Evolutionary conservation across 1,140 invertebrate species (phyloP).

Genomic region (Cotesia vestalis): DNA sequence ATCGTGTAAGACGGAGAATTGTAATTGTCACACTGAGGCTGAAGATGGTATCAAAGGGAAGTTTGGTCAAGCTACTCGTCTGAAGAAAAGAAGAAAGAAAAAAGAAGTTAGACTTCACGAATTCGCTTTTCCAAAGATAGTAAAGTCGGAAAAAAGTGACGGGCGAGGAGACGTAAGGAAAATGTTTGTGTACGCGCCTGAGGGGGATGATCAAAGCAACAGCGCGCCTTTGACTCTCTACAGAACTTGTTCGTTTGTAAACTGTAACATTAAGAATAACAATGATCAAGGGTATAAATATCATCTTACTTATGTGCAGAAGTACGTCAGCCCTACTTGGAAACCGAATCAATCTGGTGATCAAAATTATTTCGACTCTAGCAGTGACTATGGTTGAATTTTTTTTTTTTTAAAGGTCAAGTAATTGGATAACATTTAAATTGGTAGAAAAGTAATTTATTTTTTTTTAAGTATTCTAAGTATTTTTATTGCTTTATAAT

Average conservation of each 20-base stretch:
- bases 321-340: slow-evolving; percentile 47
- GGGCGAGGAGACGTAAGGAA: slow-evolving; percentile 37
- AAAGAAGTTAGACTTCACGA: slow-evolving; percentile 14
- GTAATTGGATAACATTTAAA: no score
- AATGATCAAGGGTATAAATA: slow-evolving; percentile 46
- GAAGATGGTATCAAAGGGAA: no score
- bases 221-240: slow-evolving; percentile 49
- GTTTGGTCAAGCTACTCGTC: not conserved
- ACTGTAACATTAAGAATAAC: slow-evolving; percentile 46
- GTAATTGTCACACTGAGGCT: not conserved
- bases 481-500: no score
- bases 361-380: not conserved
- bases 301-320: slow-evolving; percentile 51
- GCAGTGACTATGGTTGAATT: slow-evolving; percentile 38
- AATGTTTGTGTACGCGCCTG: slow-evolving; percentile 52
- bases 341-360: slow-evolving; percentile 33
- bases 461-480: no score
- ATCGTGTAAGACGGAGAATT: not conserved
- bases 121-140: slow-evolving; percentile 37
- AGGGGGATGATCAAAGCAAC: slow-evolving; percentile 26
- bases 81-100: not conserved
- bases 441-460: no score
- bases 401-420: no score
- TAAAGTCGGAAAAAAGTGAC: slow-evolving; percentile 28
- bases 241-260: slow-evolving; percentile 52